Base-by-base conservation (phyloP, 2,888 invertebrate genomes). In the Anaspis maculata region DNA sequence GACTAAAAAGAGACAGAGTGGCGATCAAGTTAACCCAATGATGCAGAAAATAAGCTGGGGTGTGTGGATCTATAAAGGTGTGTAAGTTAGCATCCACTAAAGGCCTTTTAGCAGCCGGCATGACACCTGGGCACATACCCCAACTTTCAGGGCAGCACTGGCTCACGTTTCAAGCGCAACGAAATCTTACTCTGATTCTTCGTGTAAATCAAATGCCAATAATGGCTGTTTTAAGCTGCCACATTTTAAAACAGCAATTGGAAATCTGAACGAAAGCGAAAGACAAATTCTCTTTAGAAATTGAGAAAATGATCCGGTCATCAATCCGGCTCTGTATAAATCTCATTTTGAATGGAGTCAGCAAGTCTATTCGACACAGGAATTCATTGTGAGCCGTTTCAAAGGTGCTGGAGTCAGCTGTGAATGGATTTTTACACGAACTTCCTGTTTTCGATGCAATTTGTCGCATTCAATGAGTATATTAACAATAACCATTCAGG, bases 371-470 rank as follows among this genome's bases (percentile, higher is more conserved):
- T 59, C 57, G 53, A 54, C 52, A 56, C 51, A 57, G 54, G 57
- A 57, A 57, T 60, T 57, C 59, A 62, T 59, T 61, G 59, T 61
- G 54, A 52, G 56, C n/a, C 49, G 49, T 51, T 49, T 53, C 52
- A 56, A 48, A 54, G 51, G 53, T 52, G 48, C 54, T 51, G 52
- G 59, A 61, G 59, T 59, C 59, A 54, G 48, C 51, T 50, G 49
- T 61, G 57, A 60, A 61, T 59, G 54, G 56, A 48, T 48, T 57
- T 60, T 61, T 63, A 64, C 62, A 63, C 59, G 60, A 59, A 64
- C 64, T 65, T 65, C 63, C 64, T 64, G 64, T 64, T 63, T 65
- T 64, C 61, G 61, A 63, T 62, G 62, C 64, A 65, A 65, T 65
- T 65, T 65, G 65, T 65, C 64, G 59, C 54, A 51, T 57, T 61